These are phyloP conservation scores for Chiroxiphia lanceolata DNA, from an alignment of 2,797 vertebrate genomes.

Conservation along the genomic window DNA sequence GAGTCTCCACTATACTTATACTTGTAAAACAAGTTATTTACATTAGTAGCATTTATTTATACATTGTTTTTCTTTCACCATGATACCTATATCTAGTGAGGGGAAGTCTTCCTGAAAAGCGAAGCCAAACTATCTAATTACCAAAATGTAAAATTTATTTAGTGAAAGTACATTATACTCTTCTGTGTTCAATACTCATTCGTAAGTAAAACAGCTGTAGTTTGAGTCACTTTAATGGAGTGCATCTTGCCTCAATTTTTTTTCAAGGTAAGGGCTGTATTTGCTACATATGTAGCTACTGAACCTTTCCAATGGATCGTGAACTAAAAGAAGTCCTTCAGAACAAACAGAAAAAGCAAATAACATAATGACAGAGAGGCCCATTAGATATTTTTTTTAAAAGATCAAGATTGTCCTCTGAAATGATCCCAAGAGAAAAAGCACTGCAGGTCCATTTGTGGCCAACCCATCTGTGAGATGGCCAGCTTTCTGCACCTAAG, in stretches of 20 bases:
- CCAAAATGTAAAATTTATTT: background rate
- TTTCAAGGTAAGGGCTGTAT: background rate
- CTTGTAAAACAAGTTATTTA: background rate
- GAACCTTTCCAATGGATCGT: background rate
- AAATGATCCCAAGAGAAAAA: background rate
- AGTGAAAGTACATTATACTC: background rate
- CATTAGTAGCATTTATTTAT: background rate
- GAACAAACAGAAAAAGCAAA: background rate
- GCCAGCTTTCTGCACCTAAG: background rate
- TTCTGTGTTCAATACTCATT: background rate
- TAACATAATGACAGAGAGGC: background rate
- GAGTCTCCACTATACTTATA: background rate
- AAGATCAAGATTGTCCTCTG: background rate
- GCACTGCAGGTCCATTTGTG: background rate
- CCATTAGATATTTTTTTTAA: background rate
- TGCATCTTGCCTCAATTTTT: background rate
- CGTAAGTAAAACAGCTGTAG: background rate
- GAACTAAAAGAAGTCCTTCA: background rate
- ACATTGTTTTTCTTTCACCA: background rate
- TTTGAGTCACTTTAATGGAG: background rate
- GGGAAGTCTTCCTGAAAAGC: background rate
- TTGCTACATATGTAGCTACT: background rate
- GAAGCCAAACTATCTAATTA: background rate
- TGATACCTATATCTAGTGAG: no score
- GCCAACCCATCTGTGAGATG: background rate